phyloP scores from a whole-genome alignment of 2,888 invertebrate genomes.

The Trichogramma evanescens region DNA sequence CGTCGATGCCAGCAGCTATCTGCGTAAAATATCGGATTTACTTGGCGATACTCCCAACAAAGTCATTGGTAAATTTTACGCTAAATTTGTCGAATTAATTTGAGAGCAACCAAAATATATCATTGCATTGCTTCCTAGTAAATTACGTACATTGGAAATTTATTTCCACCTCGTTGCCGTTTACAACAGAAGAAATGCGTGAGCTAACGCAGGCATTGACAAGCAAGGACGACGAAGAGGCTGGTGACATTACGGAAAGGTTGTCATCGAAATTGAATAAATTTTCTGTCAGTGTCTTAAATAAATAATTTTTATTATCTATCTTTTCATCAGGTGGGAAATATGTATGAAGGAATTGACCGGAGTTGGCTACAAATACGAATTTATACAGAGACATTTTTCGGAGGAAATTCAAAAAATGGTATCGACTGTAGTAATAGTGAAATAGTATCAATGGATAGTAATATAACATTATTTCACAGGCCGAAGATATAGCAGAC shows the following conservation, averaged over 20 bases:
- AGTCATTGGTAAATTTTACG: constrained; percentile 7
- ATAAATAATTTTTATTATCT: not conserved
- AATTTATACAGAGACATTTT: constrained; percentile 9
- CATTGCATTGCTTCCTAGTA: constrained; percentile 12
- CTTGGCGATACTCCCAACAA: constrained; percentile 15
- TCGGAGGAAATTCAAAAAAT: constrained; percentile 1
- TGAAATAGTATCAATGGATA: too few relatives aligned
- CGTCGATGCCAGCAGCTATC: constrained; percentile 16
- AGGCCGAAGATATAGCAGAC: constrained; percentile 16
- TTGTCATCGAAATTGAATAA: not conserved
- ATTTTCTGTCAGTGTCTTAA: not conserved
- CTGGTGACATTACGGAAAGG: constrained; percentile 10
- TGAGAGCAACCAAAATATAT: not conserved
- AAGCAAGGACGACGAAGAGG: not conserved
- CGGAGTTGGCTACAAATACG: constrained; percentile 15
- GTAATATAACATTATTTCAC: constrained; percentile 4
- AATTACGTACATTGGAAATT: constrained; percentile 25
- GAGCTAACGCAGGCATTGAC: not conserved
- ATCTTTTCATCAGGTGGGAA: constrained; percentile 16
- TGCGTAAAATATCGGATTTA: constrained; percentile 12
- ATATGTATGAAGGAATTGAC: constrained; percentile 14
- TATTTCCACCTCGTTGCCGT: constrained; percentile 14
- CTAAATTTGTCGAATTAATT: not conserved
- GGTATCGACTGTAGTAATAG: too few relatives aligned
- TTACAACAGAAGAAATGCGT: constrained; percentile 6